A percentile compares a stretch with the other conserved stretches of the same genome.
phyloP scores from a whole-genome alignment of 92 coral and sea anemone species.

The Epizoanthus rinbou region DNA sequence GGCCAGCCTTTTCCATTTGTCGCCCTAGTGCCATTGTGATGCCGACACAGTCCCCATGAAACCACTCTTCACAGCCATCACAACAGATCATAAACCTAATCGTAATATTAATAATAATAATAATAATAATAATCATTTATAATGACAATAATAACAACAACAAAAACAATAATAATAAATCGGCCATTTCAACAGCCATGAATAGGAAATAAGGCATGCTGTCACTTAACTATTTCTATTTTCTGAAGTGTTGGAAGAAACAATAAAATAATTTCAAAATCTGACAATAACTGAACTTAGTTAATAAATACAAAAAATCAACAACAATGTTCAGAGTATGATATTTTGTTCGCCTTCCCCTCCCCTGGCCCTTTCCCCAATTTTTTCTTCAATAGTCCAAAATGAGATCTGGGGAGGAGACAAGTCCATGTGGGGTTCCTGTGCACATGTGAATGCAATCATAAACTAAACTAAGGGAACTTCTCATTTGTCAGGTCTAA shows the following conservation, averaged over 20 bases:
- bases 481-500: background rate
- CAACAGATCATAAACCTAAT: slow-evolving; percentile 97
- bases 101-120: background rate
- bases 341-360: too few species aligned
- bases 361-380: too few species aligned
- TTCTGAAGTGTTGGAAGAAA: too few species aligned
- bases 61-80: slow-evolving; percentile 96
- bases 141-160: background rate
- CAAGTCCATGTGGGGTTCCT: too few species aligned
- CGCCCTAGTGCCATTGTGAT: slow-evolving; percentile 91
- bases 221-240: too few species aligned
- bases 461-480: background rate
- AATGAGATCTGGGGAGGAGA: too few species aligned
- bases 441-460: background rate
- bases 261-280: too few species aligned
- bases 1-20: slow-evolving; percentile 85
- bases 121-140: background rate
- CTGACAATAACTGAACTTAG: too few species aligned
- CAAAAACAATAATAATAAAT: background rate
- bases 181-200: background rate
- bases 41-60: slow-evolving; percentile 96
- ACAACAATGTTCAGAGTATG: too few species aligned
- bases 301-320: too few species aligned
- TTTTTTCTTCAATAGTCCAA: too few species aligned
- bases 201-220: background rate